These are phyloP conservation scores for Hypselothyrea guttata DNA, from an alignment of 2,888 invertebrate species.

Conservation along the genomic window DNA sequence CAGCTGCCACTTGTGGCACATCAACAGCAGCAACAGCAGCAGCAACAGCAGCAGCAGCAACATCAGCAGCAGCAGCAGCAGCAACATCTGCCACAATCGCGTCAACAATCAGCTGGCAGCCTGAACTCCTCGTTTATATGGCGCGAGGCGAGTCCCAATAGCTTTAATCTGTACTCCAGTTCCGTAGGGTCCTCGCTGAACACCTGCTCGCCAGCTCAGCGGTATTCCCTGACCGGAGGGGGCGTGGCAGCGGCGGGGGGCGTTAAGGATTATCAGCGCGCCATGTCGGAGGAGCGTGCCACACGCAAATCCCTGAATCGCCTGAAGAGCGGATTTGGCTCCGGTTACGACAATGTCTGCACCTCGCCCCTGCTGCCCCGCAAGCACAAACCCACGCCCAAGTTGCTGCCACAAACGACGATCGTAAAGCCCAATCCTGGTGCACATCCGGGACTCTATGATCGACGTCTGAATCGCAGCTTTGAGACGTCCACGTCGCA, in stretches of 20 bases:
- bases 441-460: slow-evolving; percentile 80
- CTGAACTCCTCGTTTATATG: slow-evolving; percentile 82
- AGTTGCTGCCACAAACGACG: slow-evolving; percentile 57
- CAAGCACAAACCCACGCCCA: slow-evolving; percentile 79
- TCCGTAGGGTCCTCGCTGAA: slow-evolving; percentile 82
- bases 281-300: slow-evolving; percentile 80
- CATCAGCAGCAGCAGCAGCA: slow-evolving; percentile 20
- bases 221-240: slow-evolving; percentile 74
- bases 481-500: slow-evolving; percentile 80
- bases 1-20: slow-evolving; percentile 82
- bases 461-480: slow-evolving; percentile 81
- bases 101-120: slow-evolving; percentile 80
- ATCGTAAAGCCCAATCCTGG: slow-evolving; percentile 65
- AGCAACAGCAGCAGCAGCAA: slow-evolving; percentile 21
- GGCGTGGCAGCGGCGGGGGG: slow-evolving; percentile 11
- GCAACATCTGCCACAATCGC: slow-evolving; percentile 25
- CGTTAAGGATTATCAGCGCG: slow-evolving; percentile 77
- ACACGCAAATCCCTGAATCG: slow-evolving; percentile 80
- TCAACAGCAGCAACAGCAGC: slow-evolving; percentile 58
- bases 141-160: slow-evolving; percentile 83
- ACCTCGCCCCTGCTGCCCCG: slow-evolving; percentile 81
- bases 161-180: slow-evolving; percentile 82
- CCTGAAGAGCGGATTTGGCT: slow-evolving; percentile 81
- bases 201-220: slow-evolving; percentile 64
- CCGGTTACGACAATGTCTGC: slow-evolving; percentile 82